Evolutionary conservation across 2,888 invertebrate species (phyloP), one percentile per base, ranked within the genome.

Genomic region (Pasiphila rectangulata): DNA sequence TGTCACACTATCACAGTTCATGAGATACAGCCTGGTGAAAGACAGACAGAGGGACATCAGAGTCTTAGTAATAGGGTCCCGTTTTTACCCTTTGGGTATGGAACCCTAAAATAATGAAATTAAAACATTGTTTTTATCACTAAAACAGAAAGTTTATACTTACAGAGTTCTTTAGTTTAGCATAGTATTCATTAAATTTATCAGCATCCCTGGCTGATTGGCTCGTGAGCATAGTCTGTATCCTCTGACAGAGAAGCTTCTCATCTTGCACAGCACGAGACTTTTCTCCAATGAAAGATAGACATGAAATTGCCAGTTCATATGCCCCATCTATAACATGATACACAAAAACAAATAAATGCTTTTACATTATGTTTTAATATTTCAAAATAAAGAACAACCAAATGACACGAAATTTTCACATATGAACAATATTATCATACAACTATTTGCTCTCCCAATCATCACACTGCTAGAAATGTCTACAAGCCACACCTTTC

Each of bases 111-210:
- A n/a, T n/a, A n/a, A n/a, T n/a, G n/a, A n/a, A n/a, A n/a, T n/a
- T n/a, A n/a, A n/a, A n/a, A n/a, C n/a, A n/a, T n/a, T n/a, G n/a
- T n/a, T n/a, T n/a, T n/a, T n/a, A n/a, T n/a, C 19, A 19, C 6
- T 9, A 5, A 12, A 2, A 17, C 13, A 13, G 1, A 36, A 9
- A 27, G 10, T 21, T 27, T 24, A 46, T 10, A 72, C 83, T 83
- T 59, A 89, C 89, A 52, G 85, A 83, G 25, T 64, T 78, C 54
- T 84, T 89, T 2, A 89, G 54, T 69, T 87, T 88, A 2, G 78
- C 70, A 67, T 86, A 84, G 49, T 67, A 82, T 60, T 89, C 87
- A 69, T 77, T 79, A 46, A 89, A 89, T 58, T 83, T 87, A 27
- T 89, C 88, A 29, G 76, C 80, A 69, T 89, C 83, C 54, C 66